A percentile compares a stretch with the other conserved stretches of the same genome.
These are phyloP conservation scores for Clarias batrachus DNA, from an alignment of 2,113 vertebrate species.

Conservation along the genomic window DNA sequence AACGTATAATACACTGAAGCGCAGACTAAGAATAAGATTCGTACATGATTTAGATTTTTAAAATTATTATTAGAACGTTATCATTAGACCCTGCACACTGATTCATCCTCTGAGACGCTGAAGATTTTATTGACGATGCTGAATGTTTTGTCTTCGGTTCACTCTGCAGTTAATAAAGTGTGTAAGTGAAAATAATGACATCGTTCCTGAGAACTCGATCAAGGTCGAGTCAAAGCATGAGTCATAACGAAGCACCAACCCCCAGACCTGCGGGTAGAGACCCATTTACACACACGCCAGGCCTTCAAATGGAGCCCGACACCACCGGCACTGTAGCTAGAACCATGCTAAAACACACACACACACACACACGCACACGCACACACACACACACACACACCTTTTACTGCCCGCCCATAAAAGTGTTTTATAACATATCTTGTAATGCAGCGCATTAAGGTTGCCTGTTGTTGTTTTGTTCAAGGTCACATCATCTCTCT, in stretches of 20 bases:
- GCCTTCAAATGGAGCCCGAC: slow-evolving; percentile 33
- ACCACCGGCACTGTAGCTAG: background rate
- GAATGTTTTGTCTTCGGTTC: background rate
- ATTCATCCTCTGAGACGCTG: background rate
- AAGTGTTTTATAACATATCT: slow-evolving; percentile 78
- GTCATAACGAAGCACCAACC: slow-evolving; percentile 32
- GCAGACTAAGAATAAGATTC: background rate
- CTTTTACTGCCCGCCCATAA: slow-evolving; percentile 74
- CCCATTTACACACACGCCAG: slow-evolving; percentile 42
- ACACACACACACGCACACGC: slow-evolving; percentile 12
- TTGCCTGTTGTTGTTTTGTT: slow-evolving; percentile 74
- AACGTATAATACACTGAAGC: background rate
- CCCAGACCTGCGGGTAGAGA: slow-evolving; percentile 31
- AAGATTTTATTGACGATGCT: background rate
- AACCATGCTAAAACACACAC: slow-evolving; percentile 17
- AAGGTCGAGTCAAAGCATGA: slow-evolving; percentile 68
- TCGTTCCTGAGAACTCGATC: slow-evolving; percentile 4
- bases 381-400: slow-evolving; percentile 31
- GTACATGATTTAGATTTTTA: background rate
- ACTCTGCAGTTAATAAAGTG: slow-evolving; percentile 12
- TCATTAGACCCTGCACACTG: background rate
- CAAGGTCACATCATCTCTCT: slow-evolving; percentile 71
- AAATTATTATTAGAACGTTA: background rate
- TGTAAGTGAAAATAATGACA: slow-evolving; percentile 4
- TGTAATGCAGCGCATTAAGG: slow-evolving; percentile 79